These are phyloP conservation scores for Pachyseris speciosa DNA, from an alignment of 64 coral and sea anemone species.

Conservation along the genomic window DNA sequence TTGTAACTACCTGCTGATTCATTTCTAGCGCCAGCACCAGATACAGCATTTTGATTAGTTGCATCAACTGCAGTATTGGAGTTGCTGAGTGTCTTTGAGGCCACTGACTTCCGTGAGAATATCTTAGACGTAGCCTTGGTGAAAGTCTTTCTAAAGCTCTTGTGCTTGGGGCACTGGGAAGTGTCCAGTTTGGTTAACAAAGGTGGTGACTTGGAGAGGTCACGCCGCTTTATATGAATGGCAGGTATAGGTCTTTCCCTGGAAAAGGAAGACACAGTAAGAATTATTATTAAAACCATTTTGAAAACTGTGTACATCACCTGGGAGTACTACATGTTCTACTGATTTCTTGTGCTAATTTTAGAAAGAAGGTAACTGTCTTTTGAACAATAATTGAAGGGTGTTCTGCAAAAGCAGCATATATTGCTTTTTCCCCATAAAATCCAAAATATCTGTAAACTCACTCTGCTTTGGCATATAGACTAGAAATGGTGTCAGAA, in stretches of 20 bases:
- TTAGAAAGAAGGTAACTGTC: too few relatives aligned
- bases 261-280: neutral
- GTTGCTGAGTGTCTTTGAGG: slow-evolving; percentile 36
- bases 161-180: slow-evolving; percentile 80
- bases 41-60: slow-evolving; percentile 47
- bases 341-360: too few relatives aligned
- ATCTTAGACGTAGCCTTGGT: slow-evolving; percentile 94
- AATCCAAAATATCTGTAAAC: too few relatives aligned
- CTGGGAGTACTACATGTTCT: neutral
- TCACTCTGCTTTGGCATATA: too few relatives aligned
- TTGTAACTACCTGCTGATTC: slow-evolving; percentile 36
- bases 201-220: slow-evolving; percentile 42
- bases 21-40: slow-evolving; percentile 78
- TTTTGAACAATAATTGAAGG: too few relatives aligned
- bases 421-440: too few relatives aligned
- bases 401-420: too few relatives aligned
- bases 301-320: neutral
- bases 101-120: slow-evolving; percentile 86
- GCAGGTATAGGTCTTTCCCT: slow-evolving; percentile 85
- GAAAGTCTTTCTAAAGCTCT: slow-evolving; percentile 89
- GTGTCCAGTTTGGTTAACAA: slow-evolving; percentile 70
- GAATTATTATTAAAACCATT: too few relatives aligned
- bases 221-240: slow-evolving; percentile 74
- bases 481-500: too few relatives aligned
- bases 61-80: slow-evolving; percentile 32